Evolutionary conservation across 2,888 invertebrate species (phyloP).

Genomic region (Drosophila sordidula): DNA sequence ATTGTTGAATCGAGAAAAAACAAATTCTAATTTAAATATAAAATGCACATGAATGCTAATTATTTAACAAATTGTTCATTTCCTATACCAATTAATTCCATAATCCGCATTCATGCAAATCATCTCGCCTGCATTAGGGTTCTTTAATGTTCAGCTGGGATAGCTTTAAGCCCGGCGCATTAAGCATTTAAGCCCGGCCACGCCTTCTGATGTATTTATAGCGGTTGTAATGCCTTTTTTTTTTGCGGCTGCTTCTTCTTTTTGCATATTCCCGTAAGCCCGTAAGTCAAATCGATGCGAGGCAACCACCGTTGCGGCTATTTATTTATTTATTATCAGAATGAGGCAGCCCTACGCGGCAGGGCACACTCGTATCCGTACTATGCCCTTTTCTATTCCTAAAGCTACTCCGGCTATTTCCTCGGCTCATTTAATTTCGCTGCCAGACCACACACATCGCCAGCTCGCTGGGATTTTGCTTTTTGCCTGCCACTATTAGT

Average conservation of each 20-base stretch:
- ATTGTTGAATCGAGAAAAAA: not conserved
- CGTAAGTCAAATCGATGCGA: slow-evolving; percentile 53
- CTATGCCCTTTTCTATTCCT: slow-evolving; percentile 9
- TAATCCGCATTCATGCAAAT: slow-evolving; percentile 49
- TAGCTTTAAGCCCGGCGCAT: slow-evolving; percentile 50
- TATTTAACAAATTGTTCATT: slow-evolving; percentile 34
- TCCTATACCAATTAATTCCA: slow-evolving; percentile 35
- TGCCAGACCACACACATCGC: slow-evolving; percentile 59
- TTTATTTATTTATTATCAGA: slow-evolving; percentile 75
- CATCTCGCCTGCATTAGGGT: slow-evolving; percentile 43
- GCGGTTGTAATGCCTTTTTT: slow-evolving; percentile 32
- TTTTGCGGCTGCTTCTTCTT: not conserved
- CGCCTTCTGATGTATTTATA: slow-evolving; percentile 67
- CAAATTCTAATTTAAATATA: not conserved
- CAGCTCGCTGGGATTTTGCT: slow-evolving; percentile 25
- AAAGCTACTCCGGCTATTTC: slow-evolving; percentile 46
- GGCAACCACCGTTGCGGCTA: slow-evolving; percentile 35
- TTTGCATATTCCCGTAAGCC: slow-evolving; percentile 43
- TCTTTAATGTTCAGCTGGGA: slow-evolving; percentile 39
- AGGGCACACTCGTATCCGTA: slow-evolving; percentile 1
- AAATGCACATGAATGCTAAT: slow-evolving; percentile 17
- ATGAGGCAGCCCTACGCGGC: slow-evolving; percentile 68
- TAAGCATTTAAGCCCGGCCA: slow-evolving; percentile 61
- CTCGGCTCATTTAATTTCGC: slow-evolving; percentile 63
- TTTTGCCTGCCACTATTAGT: slow-evolving; percentile 58